phyloP scores from a whole-genome alignment of 2,888 invertebrate genomes.

The Lithophane socia region DNA sequence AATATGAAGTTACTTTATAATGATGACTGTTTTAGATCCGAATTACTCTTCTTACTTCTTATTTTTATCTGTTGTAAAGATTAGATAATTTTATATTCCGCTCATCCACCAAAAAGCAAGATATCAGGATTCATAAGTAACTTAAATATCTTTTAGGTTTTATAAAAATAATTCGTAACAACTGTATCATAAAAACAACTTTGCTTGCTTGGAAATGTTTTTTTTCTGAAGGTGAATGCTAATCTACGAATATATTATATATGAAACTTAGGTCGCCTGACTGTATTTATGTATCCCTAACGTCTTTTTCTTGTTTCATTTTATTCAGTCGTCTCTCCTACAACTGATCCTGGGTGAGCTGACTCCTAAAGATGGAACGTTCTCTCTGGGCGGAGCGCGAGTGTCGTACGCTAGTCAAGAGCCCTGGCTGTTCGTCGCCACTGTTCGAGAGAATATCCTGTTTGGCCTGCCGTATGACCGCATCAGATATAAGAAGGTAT shows the following conservation, averaged over 20 bases:
- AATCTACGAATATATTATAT: no score
- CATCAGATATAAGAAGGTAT: constrained; percentile 87
- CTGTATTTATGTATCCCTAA: no score
- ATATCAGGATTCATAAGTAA: not conserved
- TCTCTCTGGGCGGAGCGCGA: constrained; percentile 90
- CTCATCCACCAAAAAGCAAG: not conserved
- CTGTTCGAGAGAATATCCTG: constrained; percentile 94
- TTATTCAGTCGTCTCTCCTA: constrained; percentile 91
- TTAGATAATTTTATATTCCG: not conserved
- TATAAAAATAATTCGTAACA: no score
- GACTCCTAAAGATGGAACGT: constrained; percentile 90
- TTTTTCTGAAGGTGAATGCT: not conserved
- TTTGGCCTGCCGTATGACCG: constrained; percentile 93
- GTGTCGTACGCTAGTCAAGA: constrained; percentile 94
- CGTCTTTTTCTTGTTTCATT: not conserved
- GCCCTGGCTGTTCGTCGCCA: constrained; percentile 94
- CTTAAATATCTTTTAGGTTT: not conserved
- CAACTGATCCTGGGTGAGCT: constrained; percentile 94
- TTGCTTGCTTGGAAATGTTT: not conserved
- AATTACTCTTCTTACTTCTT: constrained; percentile 6
- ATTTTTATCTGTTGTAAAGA: not conserved
- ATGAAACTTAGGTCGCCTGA: no score
- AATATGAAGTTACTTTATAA: constrained; percentile 15
- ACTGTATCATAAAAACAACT: not conserved
- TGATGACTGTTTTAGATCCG: not conserved